phyloP scores from a whole-genome alignment of 2,113 vertebrate species.

The Scartelaos histophorus region DNA sequence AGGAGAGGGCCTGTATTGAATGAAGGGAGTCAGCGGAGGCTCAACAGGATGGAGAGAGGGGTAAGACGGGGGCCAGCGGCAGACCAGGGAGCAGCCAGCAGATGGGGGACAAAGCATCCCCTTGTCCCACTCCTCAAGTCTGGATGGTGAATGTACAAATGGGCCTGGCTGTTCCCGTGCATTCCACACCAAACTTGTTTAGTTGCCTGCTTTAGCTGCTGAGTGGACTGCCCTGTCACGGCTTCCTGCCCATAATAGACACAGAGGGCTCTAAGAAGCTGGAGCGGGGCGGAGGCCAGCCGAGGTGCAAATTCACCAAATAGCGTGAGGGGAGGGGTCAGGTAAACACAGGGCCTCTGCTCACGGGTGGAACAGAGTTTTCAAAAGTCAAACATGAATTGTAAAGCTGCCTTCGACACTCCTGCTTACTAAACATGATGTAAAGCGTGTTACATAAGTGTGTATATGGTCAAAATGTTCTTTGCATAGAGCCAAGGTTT shows the following conservation, averaged over 20 bases:
- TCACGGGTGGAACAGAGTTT: conserved; percentile 29
- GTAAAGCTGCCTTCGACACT: background rate
- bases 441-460: background rate
- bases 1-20: conserved; percentile 52
- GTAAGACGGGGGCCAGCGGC: conserved; percentile 63
- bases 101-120: conserved; percentile 82
- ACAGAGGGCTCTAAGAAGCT: conserved; percentile 57
- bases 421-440: background rate
- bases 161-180: conserved; percentile 65
- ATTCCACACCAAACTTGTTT: conserved; percentile 73
- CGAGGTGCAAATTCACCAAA: conserved; percentile 54
- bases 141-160: conserved; percentile 70
- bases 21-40: conserved; percentile 59
- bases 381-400: conserved; percentile 4
- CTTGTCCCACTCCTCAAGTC: conserved; percentile 81
- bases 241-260: conserved; percentile 66
- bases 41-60: conserved; percentile 62
- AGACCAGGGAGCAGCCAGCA: conserved; percentile 64
- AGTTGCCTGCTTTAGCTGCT: conserved; percentile 63
- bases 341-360: conserved; percentile 21
- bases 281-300: conserved; percentile 48
- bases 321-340: conserved; percentile 53
- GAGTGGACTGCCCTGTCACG: conserved; percentile 61
- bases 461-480: background rate
- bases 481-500: background rate